Conservation (phyloP, 1,140 invertebrate genomes). For the Batillaria attramentaria region DNA sequence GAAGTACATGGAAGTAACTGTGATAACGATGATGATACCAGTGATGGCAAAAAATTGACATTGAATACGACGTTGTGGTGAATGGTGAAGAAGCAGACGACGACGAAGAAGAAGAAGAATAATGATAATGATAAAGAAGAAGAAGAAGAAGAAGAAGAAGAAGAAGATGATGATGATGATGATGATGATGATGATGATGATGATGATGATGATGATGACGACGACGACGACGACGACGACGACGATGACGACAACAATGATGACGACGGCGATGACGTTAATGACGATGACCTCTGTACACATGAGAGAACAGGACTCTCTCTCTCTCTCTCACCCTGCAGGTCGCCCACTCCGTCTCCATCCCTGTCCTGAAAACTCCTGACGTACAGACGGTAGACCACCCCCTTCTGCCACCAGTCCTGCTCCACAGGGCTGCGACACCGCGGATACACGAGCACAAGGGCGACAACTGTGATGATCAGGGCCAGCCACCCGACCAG, state of each 20-base stretch:
- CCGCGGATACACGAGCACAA: constrained; percentile 53
- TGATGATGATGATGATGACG: background rate
- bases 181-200: background rate
- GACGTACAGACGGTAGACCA: constrained; percentile 84
- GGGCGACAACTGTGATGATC: constrained; percentile 56
- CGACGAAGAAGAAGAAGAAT: no score
- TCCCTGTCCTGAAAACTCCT: constrained; percentile 85
- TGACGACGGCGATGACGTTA: no score
- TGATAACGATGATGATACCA: constrained; percentile 4
- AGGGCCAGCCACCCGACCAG: constrained; percentile 55
- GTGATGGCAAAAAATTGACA: no score
- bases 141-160: background rate
- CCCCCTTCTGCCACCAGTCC: constrained; percentile 81
- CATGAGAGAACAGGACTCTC: no score
- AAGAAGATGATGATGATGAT: background rate
- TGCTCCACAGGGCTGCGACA: constrained; percentile 46
- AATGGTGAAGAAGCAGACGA: no score
- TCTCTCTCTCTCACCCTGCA: constrained; percentile 85
- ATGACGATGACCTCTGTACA: no score
- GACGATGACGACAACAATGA: background rate
- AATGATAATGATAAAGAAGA: no score
- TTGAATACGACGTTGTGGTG: no score
- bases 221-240: background rate
- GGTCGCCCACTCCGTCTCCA: constrained; percentile 83
- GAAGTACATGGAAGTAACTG: no score